These are phyloP conservation scores for Eupristina koningsbergeri DNA, from an alignment of 1,140 invertebrate genomes.

Conservation along the genomic window DNA sequence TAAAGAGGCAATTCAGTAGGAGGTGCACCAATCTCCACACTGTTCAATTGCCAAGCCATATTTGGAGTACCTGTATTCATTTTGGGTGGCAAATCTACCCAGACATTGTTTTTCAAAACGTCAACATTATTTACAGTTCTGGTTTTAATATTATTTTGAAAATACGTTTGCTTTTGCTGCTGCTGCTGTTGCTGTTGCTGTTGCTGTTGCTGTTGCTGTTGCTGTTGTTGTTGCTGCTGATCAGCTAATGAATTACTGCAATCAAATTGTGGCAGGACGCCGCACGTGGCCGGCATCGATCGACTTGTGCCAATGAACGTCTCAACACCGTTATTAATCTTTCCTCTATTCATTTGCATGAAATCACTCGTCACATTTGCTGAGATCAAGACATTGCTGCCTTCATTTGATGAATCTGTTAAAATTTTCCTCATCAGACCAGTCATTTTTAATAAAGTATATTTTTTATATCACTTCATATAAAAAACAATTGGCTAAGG, in stretches of 20 bases:
- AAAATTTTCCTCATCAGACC: neutral
- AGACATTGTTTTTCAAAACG: constrained; percentile 18
- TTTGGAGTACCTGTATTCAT: neutral
- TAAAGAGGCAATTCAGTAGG: neutral
- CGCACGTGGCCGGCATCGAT: constrained; percentile 10
- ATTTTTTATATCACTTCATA: neutral
- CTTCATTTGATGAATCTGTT: constrained; percentile 62
- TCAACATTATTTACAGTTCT: constrained; percentile 14
- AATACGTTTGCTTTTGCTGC: constrained; percentile 36
- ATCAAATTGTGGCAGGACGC: constrained; percentile 12
- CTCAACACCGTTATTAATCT: neutral
- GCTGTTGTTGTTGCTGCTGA: too few species aligned
- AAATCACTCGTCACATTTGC: constrained; percentile 53
- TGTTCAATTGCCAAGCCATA: neutral
- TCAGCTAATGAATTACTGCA: constrained; percentile 11
- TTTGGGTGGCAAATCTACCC: neutral
- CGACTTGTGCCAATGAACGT: neutral
- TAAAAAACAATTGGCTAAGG: neutral
- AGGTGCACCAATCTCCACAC: neutral
- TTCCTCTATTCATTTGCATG: constrained; percentile 38
- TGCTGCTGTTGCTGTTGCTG: too few species aligned
- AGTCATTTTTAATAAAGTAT: neutral
- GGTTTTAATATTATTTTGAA: constrained; percentile 14
- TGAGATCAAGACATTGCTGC: constrained; percentile 56
- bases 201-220: too few species aligned